These are phyloP conservation scores for honey bee (Apis mellifera) DNA, from an alignment of 1,140 invertebrate species.

Conservation along the genomic window DNA sequence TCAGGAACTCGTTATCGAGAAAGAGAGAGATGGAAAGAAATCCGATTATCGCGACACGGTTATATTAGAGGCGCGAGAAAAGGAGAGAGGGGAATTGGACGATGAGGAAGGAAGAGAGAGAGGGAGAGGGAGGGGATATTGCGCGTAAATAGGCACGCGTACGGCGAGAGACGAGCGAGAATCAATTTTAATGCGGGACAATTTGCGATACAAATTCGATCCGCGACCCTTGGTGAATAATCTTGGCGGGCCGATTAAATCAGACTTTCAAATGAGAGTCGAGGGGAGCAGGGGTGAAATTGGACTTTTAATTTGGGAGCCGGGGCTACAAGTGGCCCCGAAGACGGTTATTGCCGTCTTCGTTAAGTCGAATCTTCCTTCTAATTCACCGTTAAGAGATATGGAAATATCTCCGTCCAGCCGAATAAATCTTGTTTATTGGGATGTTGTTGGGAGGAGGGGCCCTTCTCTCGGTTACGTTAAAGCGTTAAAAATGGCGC, in stretches of 20 bases:
- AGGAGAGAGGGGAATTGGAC: background rate
- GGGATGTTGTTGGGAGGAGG: background rate
- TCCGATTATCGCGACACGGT: background rate
- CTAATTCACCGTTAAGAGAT: conserved; percentile 4
- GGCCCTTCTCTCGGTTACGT: too few relatives aligned
- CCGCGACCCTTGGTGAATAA: conserved; percentile 2
- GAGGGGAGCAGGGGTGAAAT: background rate
- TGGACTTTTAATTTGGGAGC: conserved; percentile 27
- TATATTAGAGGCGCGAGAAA: background rate
- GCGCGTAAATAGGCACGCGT: conserved; percentile 25
- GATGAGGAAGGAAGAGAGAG: background rate
- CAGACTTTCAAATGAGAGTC: conserved; percentile 37
- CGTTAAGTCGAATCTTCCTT: background rate
- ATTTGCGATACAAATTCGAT: conserved; percentile 46
- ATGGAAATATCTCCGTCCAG: background rate
- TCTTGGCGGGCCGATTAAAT: conserved; percentile 36
- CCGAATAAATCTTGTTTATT: conserved; percentile 22
- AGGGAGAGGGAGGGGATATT: background rate
- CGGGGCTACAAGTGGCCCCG: background rate
- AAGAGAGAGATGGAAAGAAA: background rate
- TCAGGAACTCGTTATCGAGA: conserved; percentile 51
- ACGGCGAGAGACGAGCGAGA: background rate
- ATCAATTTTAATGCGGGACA: conserved; percentile 20
- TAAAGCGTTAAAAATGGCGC: background rate
- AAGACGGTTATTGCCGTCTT: conserved; percentile 1